Evolutionary conservation across 2,113 vertebrate species (phyloP).

Genomic region (Jaculus jaculus): DNA sequence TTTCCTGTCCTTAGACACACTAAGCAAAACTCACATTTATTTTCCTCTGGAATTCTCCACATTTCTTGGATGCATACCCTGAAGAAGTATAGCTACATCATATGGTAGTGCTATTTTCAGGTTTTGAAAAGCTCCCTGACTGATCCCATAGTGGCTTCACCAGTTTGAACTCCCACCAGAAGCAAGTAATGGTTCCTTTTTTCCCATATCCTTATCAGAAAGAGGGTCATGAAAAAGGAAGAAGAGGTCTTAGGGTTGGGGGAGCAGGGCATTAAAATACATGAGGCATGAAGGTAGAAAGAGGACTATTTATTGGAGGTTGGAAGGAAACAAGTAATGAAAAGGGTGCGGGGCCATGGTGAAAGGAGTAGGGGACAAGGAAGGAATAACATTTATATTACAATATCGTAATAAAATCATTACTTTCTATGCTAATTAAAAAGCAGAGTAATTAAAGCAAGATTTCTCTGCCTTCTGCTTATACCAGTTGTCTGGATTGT

Average conservation of each 20-base stretch:
- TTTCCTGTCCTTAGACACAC: background rate
- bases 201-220: background rate
- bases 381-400: background rate
- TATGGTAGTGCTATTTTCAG: background rate
- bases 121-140: background rate
- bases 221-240: background rate
- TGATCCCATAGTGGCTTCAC: background rate
- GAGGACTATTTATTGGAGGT: too few relatives aligned
- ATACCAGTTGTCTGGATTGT: background rate
- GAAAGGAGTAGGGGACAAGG: background rate
- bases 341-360: background rate
- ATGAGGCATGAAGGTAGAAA: background rate
- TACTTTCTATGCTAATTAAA: background rate
- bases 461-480: background rate
- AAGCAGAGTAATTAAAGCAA: background rate
- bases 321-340: background rate
- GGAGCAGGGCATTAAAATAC: background rate
- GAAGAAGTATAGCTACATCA: background rate
- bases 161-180: background rate
- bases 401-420: background rate
- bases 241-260: background rate
- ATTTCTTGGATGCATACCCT: background rate
- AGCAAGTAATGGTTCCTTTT: background rate
- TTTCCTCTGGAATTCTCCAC: background rate
- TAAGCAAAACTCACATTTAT: background rate